phyloP scores from a whole-genome alignment of 1,140 invertebrate genomes.

The Paracyclopina nana region DNA sequence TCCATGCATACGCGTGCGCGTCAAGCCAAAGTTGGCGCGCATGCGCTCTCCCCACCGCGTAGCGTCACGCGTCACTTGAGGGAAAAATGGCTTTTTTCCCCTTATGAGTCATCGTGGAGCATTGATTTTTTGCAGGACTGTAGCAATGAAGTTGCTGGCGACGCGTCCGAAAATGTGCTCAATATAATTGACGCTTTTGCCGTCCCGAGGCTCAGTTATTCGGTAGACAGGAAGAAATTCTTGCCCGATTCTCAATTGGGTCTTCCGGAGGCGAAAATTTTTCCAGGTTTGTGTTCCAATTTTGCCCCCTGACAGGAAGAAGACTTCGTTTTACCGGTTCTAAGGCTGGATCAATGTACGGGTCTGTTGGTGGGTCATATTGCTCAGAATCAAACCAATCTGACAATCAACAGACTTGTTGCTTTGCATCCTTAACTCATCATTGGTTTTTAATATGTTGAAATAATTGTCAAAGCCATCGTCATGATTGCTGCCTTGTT shows the following conservation, averaged over 20 bases:
- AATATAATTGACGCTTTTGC: constrained; percentile 1
- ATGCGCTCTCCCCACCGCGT: no score
- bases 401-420: constrained; percentile 16
- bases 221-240: constrained; percentile 9
- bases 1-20: no score
- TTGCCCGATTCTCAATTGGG: neutral
- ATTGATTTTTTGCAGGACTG: constrained; percentile 11
- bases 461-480: neutral
- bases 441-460: neutral
- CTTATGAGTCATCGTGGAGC: no score
- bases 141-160: neutral
- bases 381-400: neutral
- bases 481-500: neutral
- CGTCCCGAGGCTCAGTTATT: constrained; percentile 4
- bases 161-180: neutral
- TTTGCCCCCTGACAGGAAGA: neutral
- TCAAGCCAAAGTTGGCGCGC: no score
- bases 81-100: no score
- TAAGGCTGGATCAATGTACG: neutral
- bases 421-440: neutral
- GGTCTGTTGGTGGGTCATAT: constrained; percentile 7
- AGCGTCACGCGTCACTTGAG: no score
- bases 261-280: neutral
- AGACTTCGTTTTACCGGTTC: neutral
- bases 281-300: neutral